Evolutionary conservation across 2,888 invertebrate genomes (phyloP), one percentile per base, ranked within the genome.

Genomic region (Ophioninae sp.): DNA sequence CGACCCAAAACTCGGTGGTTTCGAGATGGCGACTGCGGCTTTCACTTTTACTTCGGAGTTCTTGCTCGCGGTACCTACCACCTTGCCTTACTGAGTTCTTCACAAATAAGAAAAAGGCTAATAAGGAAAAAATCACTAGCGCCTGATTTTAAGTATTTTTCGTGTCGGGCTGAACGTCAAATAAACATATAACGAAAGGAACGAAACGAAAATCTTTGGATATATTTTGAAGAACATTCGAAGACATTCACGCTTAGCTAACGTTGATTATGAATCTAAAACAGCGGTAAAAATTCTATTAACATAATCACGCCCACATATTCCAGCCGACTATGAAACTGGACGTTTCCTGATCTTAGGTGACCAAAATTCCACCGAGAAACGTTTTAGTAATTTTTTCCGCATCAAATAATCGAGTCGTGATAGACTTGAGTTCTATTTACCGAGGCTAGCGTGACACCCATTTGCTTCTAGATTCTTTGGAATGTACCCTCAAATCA

Each of bases 41-140:
- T 84, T 79, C 80, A 83, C 80, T 83, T 79, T 82, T 82, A 79
- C 82, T 79, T 23, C 41, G 59, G 41, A 58, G 65, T 77, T 59
- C 71, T 82, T 78, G 59, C 73, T 64, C 61, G 59, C 10, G 20
- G 23, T 41, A 75, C 63, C 30, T 30, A 41, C 37, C n/a, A 8
- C 10, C 39, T 22, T 22, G 44, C 73, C 78, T 71, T 39, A 63
- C 69, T 17, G 22, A 22, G 77, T 67, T 13, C 56, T 17, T 72
- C 17, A 30, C 51, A 39, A 74, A 30, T 37, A 65, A 65, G 17
- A 39, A 65, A 65, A 39, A 39, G n/a, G 9, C 41, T 44, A 63
- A 72, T 37, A 44, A 20, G 22, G 44, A 51, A 44, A 74, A 78
- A 69, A 74, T 58, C 56, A 69, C 71, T 75, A 74, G 74, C 74